Base-by-base conservation (phyloP, 92 coral and sea anemone species). In the Bergia puertoricense region DNA sequence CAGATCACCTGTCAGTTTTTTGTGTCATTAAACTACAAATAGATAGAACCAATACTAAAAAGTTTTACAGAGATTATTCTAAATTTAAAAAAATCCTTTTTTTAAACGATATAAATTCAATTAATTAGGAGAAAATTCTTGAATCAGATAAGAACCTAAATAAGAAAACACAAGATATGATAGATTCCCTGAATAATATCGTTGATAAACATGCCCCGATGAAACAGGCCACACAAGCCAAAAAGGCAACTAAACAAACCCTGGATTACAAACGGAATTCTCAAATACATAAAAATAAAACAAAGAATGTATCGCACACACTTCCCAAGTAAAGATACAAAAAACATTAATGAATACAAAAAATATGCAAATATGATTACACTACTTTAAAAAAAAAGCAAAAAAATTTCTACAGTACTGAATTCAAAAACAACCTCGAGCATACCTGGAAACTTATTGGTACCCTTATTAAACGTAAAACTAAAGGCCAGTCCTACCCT, bases 1-100 rank as follows among this genome's bases (percentile, higher is more conserved):
- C 94, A 80, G 92, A 92, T 73, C 95, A 92, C 83, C 76, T 92
- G 54, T 93, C 95, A 36, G 69, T 30, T 83, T 38, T 92, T 68
- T 84, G 95, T 48, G 40, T 92, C 16, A 43, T 79, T 23, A 85
- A 81, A 80, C 39, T 76, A 10, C 88, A 81, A 59, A 74, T 54
- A 38, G 51, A 78, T 16, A 83, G 83, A 72, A 82, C 67, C 38
- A 59, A 66, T 20, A 88, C 48, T 68, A 90, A n/a, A 45, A 51
- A 13, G 43, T 71, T 22, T 74, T 91, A 91, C 51, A 65, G 95
- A 80, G 92, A 93, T 46, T 91, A 91, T 81, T 79, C 81, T 68
- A 91, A 91, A 36, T 91, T 91, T 66, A 88, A 90, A 37, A 77
- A 56, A 8, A 90, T 72, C 10, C 80, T 86, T 68, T 93, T 50